Evolutionary conservation across 2,888 invertebrate species (phyloP).

Genomic region (Bembecia ichneumoniformis): DNA sequence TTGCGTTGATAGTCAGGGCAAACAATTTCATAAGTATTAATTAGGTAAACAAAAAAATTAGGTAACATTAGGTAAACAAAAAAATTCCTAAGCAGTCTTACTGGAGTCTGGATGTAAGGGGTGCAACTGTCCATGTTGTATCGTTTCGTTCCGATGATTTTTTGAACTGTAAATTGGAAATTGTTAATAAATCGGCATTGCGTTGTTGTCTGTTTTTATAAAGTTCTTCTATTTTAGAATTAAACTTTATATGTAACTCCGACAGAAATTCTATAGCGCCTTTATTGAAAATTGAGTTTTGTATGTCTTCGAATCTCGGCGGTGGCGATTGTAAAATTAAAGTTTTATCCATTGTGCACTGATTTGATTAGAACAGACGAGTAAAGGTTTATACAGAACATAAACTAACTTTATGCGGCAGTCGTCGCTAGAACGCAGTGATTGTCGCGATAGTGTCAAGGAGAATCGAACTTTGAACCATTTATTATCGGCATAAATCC

Average conservation of each 20-base stretch:
- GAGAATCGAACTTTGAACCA: no score
- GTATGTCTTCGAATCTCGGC: conserved; percentile 65
- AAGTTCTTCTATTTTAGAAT: conserved; percentile 57
- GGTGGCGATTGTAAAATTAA: conserved; percentile 61
- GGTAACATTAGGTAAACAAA: neutral
- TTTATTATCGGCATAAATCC: no score
- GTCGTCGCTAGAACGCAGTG: no score
- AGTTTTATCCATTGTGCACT: neutral
- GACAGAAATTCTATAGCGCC: conserved; percentile 71
- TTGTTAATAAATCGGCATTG: conserved; percentile 33
- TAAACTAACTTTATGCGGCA: no score
- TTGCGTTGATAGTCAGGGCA: no score
- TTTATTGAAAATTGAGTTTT: conserved; percentile 67
- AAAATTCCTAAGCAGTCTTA: conserved; percentile 25
- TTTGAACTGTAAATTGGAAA: conserved; percentile 45
- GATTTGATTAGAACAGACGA: no score
- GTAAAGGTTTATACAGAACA: no score
- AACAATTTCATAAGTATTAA: no score
- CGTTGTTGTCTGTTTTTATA: conserved; percentile 49
- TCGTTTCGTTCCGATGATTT: conserved; percentile 49
- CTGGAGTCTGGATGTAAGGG: conserved; percentile 69
- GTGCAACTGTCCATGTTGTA: conserved; percentile 71
- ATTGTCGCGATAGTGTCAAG: no score
- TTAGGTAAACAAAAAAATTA: no score
- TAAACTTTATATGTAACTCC: conserved; percentile 64